Base-by-base conservation (phyloP, 2,113 vertebrate species). In the Salvelinus namaycush region DNA sequence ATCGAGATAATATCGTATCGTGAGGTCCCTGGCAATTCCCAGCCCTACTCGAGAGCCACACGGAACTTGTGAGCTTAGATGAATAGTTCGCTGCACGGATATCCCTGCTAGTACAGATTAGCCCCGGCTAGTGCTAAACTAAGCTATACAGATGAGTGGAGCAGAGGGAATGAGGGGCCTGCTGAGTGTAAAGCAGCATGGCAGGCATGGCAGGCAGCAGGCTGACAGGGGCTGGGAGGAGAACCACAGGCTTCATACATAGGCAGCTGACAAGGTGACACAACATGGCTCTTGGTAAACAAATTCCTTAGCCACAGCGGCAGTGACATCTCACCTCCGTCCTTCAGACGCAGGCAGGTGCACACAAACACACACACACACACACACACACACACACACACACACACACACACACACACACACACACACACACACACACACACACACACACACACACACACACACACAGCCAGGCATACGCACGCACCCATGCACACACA, bases 151-250 rank as follows among this genome's bases (percentile, higher is more conserved):
- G 39, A 57, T 20, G 54, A 14, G 27, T 3, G 20, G 54, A 24
- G 59, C 18, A 14, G 44, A 79, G 72, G 44, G 76, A 72, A 26
- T 70, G 66, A 70, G 72, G 51, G n/a, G 16, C 18, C 8, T 24
- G 75, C 27, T 39, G 39, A 39, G 39, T 39, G 8, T 39, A 22
- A 77, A 70, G 73, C 76, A 62, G 79, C 9, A 66, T 74, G 74
- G 77, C 13, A 54, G 51, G 51, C 51, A 54, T 74, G 74, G 77
- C 13, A 57, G 54, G 54, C 54, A 57, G 13, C 54, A 39, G 66
- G 60, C 16, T 26, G 75, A 54, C 31, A 76, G 86, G 72, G 78
- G 57, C 75, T 49, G 75, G 73, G 73, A 86, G 48, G 73, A 85
- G 57, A 71, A 80, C 76, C 76, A 73, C 57, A 75, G 76, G 67